A percentile compares a stretch with the other conserved stretches of the same genome.
Conservation (phyloP, 64 coral and sea anemone species). For the Platygyra sinensis region DNA sequence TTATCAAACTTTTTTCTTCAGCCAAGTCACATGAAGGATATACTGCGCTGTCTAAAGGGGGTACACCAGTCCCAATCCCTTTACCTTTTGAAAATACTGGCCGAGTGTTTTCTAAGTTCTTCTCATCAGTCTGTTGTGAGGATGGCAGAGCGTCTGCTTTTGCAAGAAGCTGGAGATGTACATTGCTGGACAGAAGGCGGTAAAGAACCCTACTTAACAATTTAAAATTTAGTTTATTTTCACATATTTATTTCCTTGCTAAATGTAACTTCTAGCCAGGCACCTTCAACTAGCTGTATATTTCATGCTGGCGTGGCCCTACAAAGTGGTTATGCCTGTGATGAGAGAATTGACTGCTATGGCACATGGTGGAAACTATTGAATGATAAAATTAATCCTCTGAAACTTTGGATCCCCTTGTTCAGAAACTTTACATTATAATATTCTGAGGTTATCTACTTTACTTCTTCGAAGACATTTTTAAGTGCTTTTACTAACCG, state of each 20-base stretch:
- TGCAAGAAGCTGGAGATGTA: conserved; percentile 51
- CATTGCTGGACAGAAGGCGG: conserved; percentile 3
- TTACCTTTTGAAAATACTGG: conserved; percentile 49
- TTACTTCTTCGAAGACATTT: not conserved
- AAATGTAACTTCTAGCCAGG: not conserved
- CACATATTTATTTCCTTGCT: not conserved
- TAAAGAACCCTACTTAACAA: not conserved
- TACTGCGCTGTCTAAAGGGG: conserved; percentile 26
- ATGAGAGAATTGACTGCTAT: too few relatives aligned
- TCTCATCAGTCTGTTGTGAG: conserved; percentile 18
- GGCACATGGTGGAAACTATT: too few relatives aligned
- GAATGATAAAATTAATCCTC: too few relatives aligned
- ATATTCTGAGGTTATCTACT: not conserved
- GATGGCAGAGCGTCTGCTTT: conserved; percentile 51
- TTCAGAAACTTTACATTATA: too few relatives aligned
- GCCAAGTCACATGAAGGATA: conserved; percentile 28
- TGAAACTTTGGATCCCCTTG: too few relatives aligned
- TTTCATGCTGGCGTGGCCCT: too few relatives aligned
- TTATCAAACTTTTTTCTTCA: not conserved
- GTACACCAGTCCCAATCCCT: conserved; percentile 54
- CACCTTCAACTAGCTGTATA: too few relatives aligned
- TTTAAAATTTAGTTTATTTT: too few relatives aligned
- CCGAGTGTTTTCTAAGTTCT: conserved; percentile 45
- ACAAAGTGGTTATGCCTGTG: too few relatives aligned
- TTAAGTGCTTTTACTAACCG: too few relatives aligned